These are phyloP conservation scores for Cryptoblepharus egeriae DNA, from an alignment of 2,797 vertebrate species.

Conservation along the genomic window DNA sequence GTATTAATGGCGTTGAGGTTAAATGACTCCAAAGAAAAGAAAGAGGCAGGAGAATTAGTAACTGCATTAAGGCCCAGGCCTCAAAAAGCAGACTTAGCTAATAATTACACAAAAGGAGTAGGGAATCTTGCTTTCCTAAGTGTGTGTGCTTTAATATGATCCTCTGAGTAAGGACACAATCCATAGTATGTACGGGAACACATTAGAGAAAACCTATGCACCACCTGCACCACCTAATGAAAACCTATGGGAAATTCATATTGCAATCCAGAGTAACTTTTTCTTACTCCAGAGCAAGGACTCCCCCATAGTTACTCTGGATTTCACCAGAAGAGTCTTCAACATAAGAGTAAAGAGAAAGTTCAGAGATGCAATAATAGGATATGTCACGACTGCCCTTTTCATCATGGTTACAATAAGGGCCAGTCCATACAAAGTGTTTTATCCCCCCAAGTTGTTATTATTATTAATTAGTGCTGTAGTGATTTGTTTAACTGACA, in stretches of 20 bases:
- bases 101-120: background rate
- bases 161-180: background rate
- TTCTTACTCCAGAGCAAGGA: too few relatives aligned
- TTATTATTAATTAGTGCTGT: background rate
- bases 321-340: too few relatives aligned
- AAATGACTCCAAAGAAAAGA: constrained; percentile 2
- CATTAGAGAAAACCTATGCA: too few relatives aligned
- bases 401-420: background rate
- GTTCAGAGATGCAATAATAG: background rate
- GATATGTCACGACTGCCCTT: background rate
- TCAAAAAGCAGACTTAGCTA: background rate
- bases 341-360: background rate
- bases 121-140: background rate
- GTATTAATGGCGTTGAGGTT: constrained; percentile 8
- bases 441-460: background rate
- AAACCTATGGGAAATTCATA: too few relatives aligned
- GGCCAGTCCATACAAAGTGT: background rate
- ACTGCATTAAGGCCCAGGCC: background rate
- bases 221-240: too few relatives aligned
- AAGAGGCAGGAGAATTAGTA: background rate
- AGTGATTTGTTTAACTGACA: background rate
- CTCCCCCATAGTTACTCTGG: too few relatives aligned
- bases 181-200: too few relatives aligned
- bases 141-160: background rate
- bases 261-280: too few relatives aligned